Evolutionary conservation across 2,113 vertebrate genomes (phyloP), one percentile per base, ranked within the genome.

Genomic region (Nothoprocta pentlandii): DNA sequence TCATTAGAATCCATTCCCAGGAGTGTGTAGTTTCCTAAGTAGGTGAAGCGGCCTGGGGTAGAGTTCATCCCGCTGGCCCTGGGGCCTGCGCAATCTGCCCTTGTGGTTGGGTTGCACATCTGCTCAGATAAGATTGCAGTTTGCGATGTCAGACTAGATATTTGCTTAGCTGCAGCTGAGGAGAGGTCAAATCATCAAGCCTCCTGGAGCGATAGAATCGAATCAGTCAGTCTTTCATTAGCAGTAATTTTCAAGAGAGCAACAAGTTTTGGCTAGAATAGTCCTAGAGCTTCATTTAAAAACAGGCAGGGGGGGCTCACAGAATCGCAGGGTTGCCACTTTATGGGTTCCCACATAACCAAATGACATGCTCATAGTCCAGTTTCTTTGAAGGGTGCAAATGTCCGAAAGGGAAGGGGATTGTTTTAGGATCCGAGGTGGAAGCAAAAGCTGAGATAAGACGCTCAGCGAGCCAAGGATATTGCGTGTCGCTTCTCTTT

Each of bases 1-100:
- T 94, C 95, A 87, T 68, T 3, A 17, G 92, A 32, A 90, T 80
- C 82, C 87, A 67, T 80, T 87, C 94, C 94, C 93, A 67, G 63
- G 89, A 64, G 77, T 54, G 44, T 42, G 16, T 59, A 4, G 4
- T 96, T 97, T 94, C 94, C 74, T 95, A 94, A 96, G 93, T 92
- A 63, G 91, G 90, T 74, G 93, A 96, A 91, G 46, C 85, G 93
- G 71, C 93, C 54, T 8, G 5, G 93, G 87, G 81, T 77, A 92
- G 92, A 92, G 95, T 96, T 97, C 95, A 83, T 10, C 46, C 80
- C 0, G 4, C 73, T 6, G 0, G 71, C 95, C 17, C 87, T 80
- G 23, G 91, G 94, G 93, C 80, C 91, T 32, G 1, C 41, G 94
- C 75, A 76, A 7, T 87, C 94, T 39, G 83, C 93, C 89, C 93